phyloP scores from a whole-genome alignment of 2,888 invertebrate genomes.

The Tetheella fluctuosa region DNA sequence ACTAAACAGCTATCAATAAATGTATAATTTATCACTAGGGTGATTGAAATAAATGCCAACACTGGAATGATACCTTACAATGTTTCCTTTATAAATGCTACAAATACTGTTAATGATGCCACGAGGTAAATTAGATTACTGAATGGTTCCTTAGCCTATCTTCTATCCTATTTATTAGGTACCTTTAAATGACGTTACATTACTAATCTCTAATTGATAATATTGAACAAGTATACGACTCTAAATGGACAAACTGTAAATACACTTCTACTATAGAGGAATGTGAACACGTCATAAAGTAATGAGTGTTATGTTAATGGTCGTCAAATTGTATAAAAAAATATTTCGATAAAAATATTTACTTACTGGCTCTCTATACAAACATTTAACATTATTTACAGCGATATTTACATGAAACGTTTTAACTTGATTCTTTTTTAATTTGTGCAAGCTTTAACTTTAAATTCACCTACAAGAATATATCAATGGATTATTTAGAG shows the following conservation, averaged over 20 bases:
- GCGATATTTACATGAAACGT: constrained; percentile 60
- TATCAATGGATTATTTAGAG: background rate
- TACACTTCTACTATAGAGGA: constrained; percentile 31
- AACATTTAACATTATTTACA: constrained; percentile 66
- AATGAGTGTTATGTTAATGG: constrained; percentile 36
- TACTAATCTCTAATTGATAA: constrained; percentile 28
- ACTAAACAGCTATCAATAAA: constrained; percentile 27
- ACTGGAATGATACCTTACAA: constrained; percentile 26
- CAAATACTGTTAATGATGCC: background rate
- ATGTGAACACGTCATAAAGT: constrained; percentile 28
- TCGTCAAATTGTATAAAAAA: constrained; percentile 66
- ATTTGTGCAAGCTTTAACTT: constrained; percentile 45
- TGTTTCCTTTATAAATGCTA: constrained; percentile 23
- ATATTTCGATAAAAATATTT: constrained; percentile 78
- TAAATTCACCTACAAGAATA: constrained; percentile 13
- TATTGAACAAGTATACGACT: constrained; percentile 27
- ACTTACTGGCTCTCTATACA: constrained; percentile 70
- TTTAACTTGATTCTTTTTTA: constrained; percentile 26
- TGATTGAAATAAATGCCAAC: constrained; percentile 39
- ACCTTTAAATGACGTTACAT: constrained; percentile 21
- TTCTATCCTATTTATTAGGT: constrained; percentile 27
- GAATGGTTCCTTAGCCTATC: constrained; percentile 62
- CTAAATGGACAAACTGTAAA: constrained; percentile 30
- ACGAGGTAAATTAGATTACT: constrained; percentile 42
- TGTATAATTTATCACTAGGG: constrained; percentile 6